Evolutionary conservation across 1,140 invertebrate species (phyloP), one percentile per base, ranked within the genome.

Genomic region (Heliconius congener): DNA sequence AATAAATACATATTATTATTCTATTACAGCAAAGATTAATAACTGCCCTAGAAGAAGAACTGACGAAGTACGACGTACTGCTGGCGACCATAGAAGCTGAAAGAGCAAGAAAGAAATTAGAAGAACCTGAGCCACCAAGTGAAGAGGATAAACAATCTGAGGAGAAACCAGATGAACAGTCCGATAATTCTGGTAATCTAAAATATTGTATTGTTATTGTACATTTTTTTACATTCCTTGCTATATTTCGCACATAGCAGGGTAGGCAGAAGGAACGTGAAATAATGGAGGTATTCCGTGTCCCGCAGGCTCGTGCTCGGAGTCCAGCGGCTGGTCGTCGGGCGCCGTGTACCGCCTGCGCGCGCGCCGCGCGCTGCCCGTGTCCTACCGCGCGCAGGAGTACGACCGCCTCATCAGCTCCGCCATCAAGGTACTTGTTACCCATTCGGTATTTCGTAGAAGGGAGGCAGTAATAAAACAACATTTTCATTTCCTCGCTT

Each of bases 341-440:
- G 96, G 96, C 83, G 97, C 97, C 1, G 97, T 98, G 78, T 98
- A 98, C 94, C 96, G 98, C 83, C 92, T 98, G 82, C 95, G 97
- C 9, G 97, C 97, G 86, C 95, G 98, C 27, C 94, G 96, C 18
- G 95, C 96, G 86, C 95, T 96, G 72, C 96, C 97, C 30, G 96
- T 98, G 71, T 98, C 97, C 84, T 98, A 99, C 85, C 96, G 96
- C 74, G 97, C 98, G 83, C 98, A 98, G 88, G 98, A 99, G 89
- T 99, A 98, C 92, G 98, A 99, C 91, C 97, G 99, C 23, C 96
- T 99, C 84, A 99, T 99, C 71, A 98, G 98, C 88, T 98, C 97
- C 72, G 98, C 98, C 18, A 97, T 99, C 77, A 96, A 98, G 93
- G 96, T 96, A 80, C 60, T 16, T 60, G 60, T 80, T 9, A 9